A percentile compares a stretch with the other conserved stretches of the same genome.
phyloP scores from a whole-genome alignment of 2,888 invertebrate species.

The Acanthosepion lycidas region DNA sequence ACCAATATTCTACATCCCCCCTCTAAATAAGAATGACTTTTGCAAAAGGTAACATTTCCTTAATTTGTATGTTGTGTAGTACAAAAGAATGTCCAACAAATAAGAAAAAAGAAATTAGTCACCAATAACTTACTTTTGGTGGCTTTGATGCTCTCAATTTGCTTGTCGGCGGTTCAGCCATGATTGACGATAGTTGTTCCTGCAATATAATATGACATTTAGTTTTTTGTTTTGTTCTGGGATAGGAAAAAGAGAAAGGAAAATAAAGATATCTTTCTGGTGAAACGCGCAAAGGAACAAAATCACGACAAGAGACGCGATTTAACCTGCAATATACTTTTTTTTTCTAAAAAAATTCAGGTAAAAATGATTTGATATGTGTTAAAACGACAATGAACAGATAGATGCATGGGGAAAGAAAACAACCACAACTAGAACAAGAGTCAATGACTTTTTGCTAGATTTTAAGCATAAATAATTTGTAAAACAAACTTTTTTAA shows the following conservation, averaged over 20 bases:
- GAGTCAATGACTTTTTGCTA: not conserved
- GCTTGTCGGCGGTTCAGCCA: not conserved
- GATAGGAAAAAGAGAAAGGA: too few species aligned
- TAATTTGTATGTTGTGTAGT: not conserved
- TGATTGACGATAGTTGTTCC: slow-evolving; percentile 18
- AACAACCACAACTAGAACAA: too few species aligned
- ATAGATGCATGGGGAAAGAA: not conserved
- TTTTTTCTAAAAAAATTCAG: not conserved
- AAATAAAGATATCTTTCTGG: not conserved
- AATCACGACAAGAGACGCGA: not conserved
- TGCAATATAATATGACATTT: not conserved
- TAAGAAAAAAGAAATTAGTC: not conserved
- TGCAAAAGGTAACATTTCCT: not conserved
- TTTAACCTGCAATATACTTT: not conserved
- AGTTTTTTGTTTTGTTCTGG: not conserved
- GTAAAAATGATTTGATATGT: not conserved
- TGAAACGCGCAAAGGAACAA: not conserved
- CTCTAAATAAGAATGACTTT: not conserved
- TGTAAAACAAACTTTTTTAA: not conserved
- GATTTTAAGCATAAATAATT: not conserved
- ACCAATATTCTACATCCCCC: too few species aligned
- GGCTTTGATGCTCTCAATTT: not conserved
- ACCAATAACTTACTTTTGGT: not conserved
- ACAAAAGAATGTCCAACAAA: too few species aligned
- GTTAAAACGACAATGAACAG: not conserved